Base-by-base conservation (phyloP, 1,140 invertebrate genomes). In the Drosophila watanabei region DNA sequence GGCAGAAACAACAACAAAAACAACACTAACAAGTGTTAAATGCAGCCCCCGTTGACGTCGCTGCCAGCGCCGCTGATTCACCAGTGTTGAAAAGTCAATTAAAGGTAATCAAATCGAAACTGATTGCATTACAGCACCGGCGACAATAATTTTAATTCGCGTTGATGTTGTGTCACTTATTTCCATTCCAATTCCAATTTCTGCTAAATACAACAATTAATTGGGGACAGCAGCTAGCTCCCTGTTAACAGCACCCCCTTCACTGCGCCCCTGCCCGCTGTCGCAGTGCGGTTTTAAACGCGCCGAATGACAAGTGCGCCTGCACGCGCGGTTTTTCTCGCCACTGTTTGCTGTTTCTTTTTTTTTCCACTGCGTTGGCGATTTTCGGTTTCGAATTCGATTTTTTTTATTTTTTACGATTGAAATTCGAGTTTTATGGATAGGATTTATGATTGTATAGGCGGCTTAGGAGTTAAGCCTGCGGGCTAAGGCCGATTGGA, bases 31-130 rank as follows among this genome's bases (percentile, higher is more conserved):
- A 82, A 85, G 79, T 79, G 82, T 86, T 89, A 85, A 89, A 89
- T 86, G 76, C 45, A 43, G 76, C 68, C 66, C 52, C 32, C 33
- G 76, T 54, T 51, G 66, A 58, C 41, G 66, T 18, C 49, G 54
- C 75, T 51, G 81, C 64, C 85, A 60, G 64, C 78, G 45, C 65
- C 79, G 68, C 68, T 60, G 83, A 69, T 80, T 82, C 60, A 72
- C 66, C 79, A 73, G 75, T 64, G 86, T 82, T 89, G 79, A 91
- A 90, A 90, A 90, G 87, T 90, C 82, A 90, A 90, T 90, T 90
- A 90, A 90, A 90, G 86, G 86, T 90, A 90, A 90, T 90, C 82
- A 86, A 90, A 90, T 90, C 87, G 79, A 82, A 82, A 84, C 78
- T 81, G 80, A 84, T 89, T 89, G 78, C 85, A 84, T 88, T 88